These are phyloP conservation scores for Drosophila percnosoma DNA, from an alignment of 2,888 invertebrate species.

Conservation along the genomic window DNA sequence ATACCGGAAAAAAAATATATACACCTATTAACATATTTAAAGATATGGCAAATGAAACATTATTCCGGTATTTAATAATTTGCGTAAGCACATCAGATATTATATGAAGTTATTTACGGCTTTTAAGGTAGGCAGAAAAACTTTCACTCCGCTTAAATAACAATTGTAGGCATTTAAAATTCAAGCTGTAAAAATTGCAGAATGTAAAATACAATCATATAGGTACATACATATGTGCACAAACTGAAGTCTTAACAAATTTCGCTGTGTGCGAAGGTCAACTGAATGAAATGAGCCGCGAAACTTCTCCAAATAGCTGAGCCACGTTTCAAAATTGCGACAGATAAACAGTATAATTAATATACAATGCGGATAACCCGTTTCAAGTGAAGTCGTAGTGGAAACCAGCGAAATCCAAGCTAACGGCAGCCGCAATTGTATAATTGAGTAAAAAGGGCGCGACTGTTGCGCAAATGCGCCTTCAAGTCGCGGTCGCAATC, in stretches of 20 bases:
- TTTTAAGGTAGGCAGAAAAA: constrained; percentile 58
- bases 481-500: constrained; percentile 40
- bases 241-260: constrained; percentile 44
- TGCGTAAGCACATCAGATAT: not conserved
- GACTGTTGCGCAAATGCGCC: constrained; percentile 69
- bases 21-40: not conserved
- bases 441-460: constrained; percentile 75
- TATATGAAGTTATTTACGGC: constrained; percentile 19
- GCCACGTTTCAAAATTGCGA: constrained; percentile 63
- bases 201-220: not conserved
- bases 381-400: constrained; percentile 47
- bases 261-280: constrained; percentile 72
- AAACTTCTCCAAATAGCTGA: constrained; percentile 58
- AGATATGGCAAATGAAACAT: constrained; percentile 2
- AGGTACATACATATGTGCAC: not conserved
- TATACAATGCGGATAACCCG: constrained; percentile 71
- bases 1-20: no score
- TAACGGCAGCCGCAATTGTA: constrained; percentile 63
- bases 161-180: constrained; percentile 47
- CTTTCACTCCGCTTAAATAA: constrained; percentile 54
- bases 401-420: constrained; percentile 37
- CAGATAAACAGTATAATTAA: constrained; percentile 72
- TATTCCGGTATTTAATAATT: constrained; percentile 18
- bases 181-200: constrained; percentile 14
- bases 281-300: constrained; percentile 54